Base-by-base conservation (phyloP, 2,888 invertebrate species). In the Luperina testacea region DNA sequence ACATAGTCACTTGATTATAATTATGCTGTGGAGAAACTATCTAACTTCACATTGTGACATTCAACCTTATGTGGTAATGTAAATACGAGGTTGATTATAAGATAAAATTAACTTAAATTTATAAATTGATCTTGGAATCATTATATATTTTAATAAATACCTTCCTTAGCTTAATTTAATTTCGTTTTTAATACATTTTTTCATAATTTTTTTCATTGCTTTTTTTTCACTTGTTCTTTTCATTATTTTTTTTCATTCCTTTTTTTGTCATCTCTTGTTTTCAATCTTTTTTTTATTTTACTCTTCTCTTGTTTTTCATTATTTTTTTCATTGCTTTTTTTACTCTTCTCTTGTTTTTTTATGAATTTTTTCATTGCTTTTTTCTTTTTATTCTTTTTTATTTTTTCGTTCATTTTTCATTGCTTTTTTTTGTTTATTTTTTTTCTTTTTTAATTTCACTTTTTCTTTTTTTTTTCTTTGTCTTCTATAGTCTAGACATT, bases 151-250 rank as follows among this genome's bases (percentile, higher is more conserved):
- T 57, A 57, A 24, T 24, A 57, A n/a, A n/a, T 57, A 24, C 24
- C 24, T 57, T 4, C 24, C 24, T 57, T 4, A 57, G 59, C 59
- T 61, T n/a, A 59, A 13, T 59, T 5, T 13, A 6, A 13, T n/a
- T 61, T 27, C 0, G 0, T n/a, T 59, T 27, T 27, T 59, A 13
- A 13, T 15, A 5, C 0, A 1, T 3, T 11, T 24, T 20, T n/a
- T n/a, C 11, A 45, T 24, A 8, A 9, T 15, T 27, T 13, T 61
- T 61, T 27, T 61, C 13, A 15, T 13, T 61, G 15, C 13, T 59
- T 61, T 61, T 61, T n/a, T n/a, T 15, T 59, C 38, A n/a, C 11
- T 5, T 13, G 1, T 59, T 11, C 3, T n/a, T n/a, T n/a, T n/a
- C 6, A 51, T 17, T 51, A 6, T 57, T 3, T 24, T 53, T 24